Conservation (phyloP, 35 echinoderm and acorn worm species). For the Chiridota heheva region DNA sequence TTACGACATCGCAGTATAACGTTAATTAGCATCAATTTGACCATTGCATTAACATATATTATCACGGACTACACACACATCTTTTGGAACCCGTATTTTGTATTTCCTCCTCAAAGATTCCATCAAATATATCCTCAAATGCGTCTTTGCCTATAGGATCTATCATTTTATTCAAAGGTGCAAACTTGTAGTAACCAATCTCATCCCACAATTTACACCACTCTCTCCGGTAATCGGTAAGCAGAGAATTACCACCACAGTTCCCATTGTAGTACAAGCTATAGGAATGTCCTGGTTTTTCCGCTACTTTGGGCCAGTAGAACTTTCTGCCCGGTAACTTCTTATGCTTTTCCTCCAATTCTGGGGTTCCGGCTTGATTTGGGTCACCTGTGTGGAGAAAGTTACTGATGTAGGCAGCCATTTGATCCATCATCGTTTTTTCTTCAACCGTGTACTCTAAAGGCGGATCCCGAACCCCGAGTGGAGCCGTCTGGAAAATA, state of each 20-base stretch:
- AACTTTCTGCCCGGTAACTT: not conserved
- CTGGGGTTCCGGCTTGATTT: constrained; percentile 37
- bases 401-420: constrained; percentile 44
- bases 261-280: constrained; percentile 30
- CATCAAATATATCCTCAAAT: too few relatives aligned
- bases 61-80: too few relatives aligned
- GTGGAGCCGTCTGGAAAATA: constrained; percentile 43
- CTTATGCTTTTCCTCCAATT: constrained; percentile 11
- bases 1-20: too few relatives aligned
- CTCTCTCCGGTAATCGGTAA: constrained; percentile 15
- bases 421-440: constrained; percentile 9
- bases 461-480: not conserved
- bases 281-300: constrained; percentile 39
- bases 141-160: too few relatives aligned
- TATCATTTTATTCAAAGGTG: too few relatives aligned
- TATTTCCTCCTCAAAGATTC: too few relatives aligned
- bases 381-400: constrained; percentile 54
- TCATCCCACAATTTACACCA: constrained; percentile 22
- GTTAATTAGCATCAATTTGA: too few relatives aligned
- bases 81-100: too few relatives aligned
- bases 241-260: constrained; percentile 15
- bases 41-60: too few relatives aligned
- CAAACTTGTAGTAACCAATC: constrained; percentile 31
- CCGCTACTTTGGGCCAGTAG: constrained; percentile 21
- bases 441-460: constrained; percentile 37